These are phyloP conservation scores for Pseudococcus viburni DNA, from an alignment of 2,888 invertebrate species.

Conservation along the genomic window DNA sequence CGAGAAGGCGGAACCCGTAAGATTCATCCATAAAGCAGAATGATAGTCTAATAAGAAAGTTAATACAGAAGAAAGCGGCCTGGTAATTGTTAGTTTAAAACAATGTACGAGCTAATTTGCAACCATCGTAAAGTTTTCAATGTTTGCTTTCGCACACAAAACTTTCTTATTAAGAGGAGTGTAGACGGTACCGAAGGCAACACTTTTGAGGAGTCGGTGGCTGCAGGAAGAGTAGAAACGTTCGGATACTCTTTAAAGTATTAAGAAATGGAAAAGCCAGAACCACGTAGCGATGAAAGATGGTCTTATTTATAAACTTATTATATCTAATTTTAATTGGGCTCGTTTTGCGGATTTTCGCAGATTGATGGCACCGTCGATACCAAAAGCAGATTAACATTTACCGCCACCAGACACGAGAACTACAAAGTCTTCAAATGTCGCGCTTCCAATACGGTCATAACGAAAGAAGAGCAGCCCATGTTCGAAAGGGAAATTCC, in stretches of 20 bases:
- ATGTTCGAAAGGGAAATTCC: neutral
- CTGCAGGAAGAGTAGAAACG: neutral
- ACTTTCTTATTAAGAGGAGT: neutral
- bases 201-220: neutral
- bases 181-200: neutral
- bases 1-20: conserved; percentile 55
- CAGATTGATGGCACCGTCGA: conserved; percentile 86
- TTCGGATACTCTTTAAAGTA: neutral
- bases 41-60: conserved; percentile 61
- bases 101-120: conserved; percentile 64
- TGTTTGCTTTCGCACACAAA: conserved; percentile 41
- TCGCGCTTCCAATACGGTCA: conserved; percentile 80
- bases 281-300: neutral
- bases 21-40: conserved; percentile 49
- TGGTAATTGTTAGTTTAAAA: conserved; percentile 65
- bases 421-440: conserved; percentile 86
- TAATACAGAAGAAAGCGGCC: conserved; percentile 45
- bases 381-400: conserved; percentile 83
- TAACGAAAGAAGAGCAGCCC: conserved; percentile 69
- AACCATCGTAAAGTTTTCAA: conserved; percentile 57
- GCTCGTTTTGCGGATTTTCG: conserved; percentile 68
- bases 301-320: neutral
- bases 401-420: conserved; percentile 86
- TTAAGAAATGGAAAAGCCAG: neutral
- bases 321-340: conserved; percentile 5